Conservation (phyloP, 1,140 invertebrate species). For the Camponotus vicinus region DNA sequence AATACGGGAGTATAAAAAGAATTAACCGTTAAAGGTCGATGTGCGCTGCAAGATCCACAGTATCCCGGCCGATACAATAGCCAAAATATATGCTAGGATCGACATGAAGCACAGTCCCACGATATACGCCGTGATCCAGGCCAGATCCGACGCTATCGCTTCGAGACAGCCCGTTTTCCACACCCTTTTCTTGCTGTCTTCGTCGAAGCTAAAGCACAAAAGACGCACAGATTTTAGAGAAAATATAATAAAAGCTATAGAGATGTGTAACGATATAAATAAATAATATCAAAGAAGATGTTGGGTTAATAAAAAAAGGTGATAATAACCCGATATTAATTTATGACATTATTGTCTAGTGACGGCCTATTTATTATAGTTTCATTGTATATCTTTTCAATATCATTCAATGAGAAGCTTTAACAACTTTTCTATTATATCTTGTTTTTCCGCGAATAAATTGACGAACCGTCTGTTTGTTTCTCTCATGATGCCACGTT, state of each 20-base stretch:
- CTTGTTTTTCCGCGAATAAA: background rate
- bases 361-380: background rate
- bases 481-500: constrained; percentile 67
- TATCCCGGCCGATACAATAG: constrained; percentile 69
- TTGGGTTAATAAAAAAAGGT: background rate
- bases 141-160: constrained; percentile 72
- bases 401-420: background rate
- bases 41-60: background rate
- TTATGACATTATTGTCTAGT: background rate
- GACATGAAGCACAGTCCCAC: constrained; percentile 71
- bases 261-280: background rate
- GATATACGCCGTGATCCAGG: constrained; percentile 70
- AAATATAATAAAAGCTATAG: background rate
- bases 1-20: background rate
- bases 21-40: constrained; percentile 1
- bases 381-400: background rate
- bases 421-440: background rate
- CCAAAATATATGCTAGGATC: constrained; percentile 70
- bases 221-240: constrained; percentile 23
- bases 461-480: constrained; percentile 25
- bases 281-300: background rate
- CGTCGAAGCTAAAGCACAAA: constrained; percentile 58
- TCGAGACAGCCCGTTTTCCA: constrained; percentile 63
- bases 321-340: background rate
- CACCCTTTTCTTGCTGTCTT: constrained; percentile 7